Evolutionary conservation across 2,113 vertebrate genomes (phyloP), one percentile per base, ranked within the genome.

Genomic region (Carlito syrichta): DNA sequence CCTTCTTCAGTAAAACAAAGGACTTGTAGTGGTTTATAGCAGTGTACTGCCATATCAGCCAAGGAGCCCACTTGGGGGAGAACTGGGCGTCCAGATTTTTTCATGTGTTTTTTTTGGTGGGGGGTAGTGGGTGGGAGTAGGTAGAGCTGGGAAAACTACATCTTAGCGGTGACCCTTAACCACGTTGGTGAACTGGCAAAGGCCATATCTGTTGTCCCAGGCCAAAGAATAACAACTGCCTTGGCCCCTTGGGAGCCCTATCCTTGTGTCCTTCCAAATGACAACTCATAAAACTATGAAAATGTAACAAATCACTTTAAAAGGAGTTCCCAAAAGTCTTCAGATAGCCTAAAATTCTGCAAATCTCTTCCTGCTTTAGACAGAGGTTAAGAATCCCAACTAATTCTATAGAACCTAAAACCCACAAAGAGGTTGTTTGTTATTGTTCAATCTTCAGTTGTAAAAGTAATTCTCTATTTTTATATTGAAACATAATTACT

Each of bases 401-500:
- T 4, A 48, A 77, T 89, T 88, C 89, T 91, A 84, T 10, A 23
- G 93, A 94, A 91, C n/a, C 5, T 48, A 48, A 97, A 94, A 48
- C 89, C 89, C 94, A 83, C 91, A 92, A 89, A 92, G 96, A 97
- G 93, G 86, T 94, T 93, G 83, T 89, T 97, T 98, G 93, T 97
- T 97, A 86, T 85, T 35, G 90, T 98, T 97, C 96, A 97, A 83
- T 85, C 83, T 97, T 97, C 71, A 96, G 95, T 98, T 98, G 38
- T 98, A 97, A 98, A 96, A 97, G 97, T 98, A 96, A 98, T 97
- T 95, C 98, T 98, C 97, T 98, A 98, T 99, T 99, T 98, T 99
- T 99, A 95, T 98, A 98, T 97, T 96, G 98, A 98, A 98, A 91
- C 98, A 95, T 98, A 98, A 98, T 98, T 98, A 98, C 98, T 98